phyloP scores from a whole-genome alignment of 2,888 invertebrate species.

The Mayetiola destructor region DNA sequence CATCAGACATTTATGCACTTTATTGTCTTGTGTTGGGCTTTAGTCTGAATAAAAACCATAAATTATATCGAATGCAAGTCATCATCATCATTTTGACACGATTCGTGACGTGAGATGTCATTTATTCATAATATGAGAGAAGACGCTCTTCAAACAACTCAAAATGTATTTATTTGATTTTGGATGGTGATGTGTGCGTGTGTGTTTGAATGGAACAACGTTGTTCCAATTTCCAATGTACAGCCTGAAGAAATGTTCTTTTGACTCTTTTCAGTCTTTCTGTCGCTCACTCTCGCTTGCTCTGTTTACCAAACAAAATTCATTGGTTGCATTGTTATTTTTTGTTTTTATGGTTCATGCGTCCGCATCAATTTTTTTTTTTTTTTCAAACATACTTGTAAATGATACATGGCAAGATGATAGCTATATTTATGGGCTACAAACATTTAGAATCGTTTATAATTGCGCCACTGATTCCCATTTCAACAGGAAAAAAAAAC shows the following conservation, averaged over 20 bases:
- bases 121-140: slow-evolving; percentile 18
- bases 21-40: too few relatives aligned
- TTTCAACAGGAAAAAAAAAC: too few relatives aligned
- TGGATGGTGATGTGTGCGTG: too few relatives aligned
- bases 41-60: slow-evolving; percentile 2
- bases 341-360: not conserved
- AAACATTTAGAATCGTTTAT: slow-evolving; percentile 6
- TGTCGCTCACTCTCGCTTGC: too few relatives aligned
- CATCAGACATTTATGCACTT: not conserved
- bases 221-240: too few relatives aligned
- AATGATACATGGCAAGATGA: slow-evolving; percentile 1
- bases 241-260: too few relatives aligned
- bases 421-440: slow-evolving; percentile 2
- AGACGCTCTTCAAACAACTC: slow-evolving; percentile 4
- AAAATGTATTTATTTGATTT: not conserved
- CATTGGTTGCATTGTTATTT: too few relatives aligned
- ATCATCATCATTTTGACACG: slow-evolving; percentile 18
- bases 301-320: too few relatives aligned
- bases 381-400: too few relatives aligned
- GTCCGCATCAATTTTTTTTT: too few relatives aligned
- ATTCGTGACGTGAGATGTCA: slow-evolving; percentile 18
- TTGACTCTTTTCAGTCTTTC: too few relatives aligned
- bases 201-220: too few relatives aligned
- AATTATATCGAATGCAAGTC: slow-evolving; percentile 17
- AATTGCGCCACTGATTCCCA: not conserved